Conservation (phyloP, 2,113 vertebrate species). For the Stegastes partitus region DNA sequence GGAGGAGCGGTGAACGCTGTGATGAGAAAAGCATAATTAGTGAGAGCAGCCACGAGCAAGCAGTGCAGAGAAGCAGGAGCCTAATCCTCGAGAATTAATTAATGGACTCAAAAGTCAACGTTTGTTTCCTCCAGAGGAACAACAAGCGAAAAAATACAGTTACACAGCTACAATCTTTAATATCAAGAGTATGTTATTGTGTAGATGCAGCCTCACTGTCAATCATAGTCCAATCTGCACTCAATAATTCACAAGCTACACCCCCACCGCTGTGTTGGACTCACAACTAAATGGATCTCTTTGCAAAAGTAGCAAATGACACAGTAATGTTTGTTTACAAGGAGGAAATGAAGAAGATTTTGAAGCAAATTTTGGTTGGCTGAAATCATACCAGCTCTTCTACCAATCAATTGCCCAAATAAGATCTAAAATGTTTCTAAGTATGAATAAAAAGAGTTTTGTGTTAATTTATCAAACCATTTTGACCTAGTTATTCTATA, state of each 20-base stretch:
- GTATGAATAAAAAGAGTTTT: too few species aligned
- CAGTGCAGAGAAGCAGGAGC: not conserved
- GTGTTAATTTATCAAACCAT: too few species aligned
- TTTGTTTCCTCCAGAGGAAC: conserved; percentile 1
- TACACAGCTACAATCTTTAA: not conserved
- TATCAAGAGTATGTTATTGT: conserved; percentile 5
- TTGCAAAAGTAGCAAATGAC: not conserved
- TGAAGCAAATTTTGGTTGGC: too few species aligned
- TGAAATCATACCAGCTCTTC: too few species aligned
- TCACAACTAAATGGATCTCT: not conserved
- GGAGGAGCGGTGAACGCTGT: not conserved
- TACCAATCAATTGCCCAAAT: too few species aligned
- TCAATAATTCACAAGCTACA: conserved; percentile 34
- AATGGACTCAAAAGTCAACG: conserved; percentile 13
- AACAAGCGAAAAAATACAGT: conserved; percentile 29
- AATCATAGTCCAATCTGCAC: not conserved
- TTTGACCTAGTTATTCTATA: too few species aligned
- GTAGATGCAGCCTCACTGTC: conserved; percentile 10
- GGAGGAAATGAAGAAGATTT: not conserved
- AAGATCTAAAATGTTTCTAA: too few species aligned
- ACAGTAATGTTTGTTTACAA: not conserved
- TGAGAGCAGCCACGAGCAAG: conserved; percentile 11
- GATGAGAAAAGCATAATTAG: conserved; percentile 29
- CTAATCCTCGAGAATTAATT: conserved; percentile 44
- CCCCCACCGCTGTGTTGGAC: not conserved